Evolutionary conservation across 2,888 invertebrate species (phyloP).

Genomic region (Portevinia maculata): DNA sequence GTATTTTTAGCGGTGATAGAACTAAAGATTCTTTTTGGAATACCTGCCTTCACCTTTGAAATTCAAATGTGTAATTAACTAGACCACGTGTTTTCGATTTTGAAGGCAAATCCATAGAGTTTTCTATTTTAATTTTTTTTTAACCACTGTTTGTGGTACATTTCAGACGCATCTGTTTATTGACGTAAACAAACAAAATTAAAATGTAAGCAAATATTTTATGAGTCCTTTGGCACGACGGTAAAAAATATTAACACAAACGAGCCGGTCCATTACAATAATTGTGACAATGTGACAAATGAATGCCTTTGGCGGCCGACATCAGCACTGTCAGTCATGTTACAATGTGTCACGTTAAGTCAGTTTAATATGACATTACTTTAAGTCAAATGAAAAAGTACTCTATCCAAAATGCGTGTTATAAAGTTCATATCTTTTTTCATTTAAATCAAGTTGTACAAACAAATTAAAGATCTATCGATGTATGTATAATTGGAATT

Average conservation of each 20-base stretch:
- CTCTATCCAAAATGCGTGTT: no score
- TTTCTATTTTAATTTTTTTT: neutral
- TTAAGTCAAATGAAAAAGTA: conserved; percentile 39
- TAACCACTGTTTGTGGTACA: conserved; percentile 23
- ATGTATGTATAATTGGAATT: neutral
- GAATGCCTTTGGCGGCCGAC: conserved; percentile 37
- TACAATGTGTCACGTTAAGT: conserved; percentile 34
- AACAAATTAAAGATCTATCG: neutral
- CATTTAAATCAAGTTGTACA: neutral
- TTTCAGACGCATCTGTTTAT: conserved; percentile 11
- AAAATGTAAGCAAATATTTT: neutral
- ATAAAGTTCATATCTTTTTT: no score
- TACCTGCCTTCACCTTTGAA: conserved; percentile 49
- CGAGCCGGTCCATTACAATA: conserved; percentile 10
- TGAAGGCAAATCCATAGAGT: neutral
- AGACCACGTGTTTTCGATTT: conserved; percentile 20
- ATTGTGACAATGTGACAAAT: conserved; percentile 41
- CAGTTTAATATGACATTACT: conserved; percentile 44
- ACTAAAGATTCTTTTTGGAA: conserved; percentile 3
- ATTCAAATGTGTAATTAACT: conserved; percentile 16
- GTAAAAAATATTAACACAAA: conserved; percentile 46
- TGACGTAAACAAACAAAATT: conserved; percentile 24
- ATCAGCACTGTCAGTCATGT: conserved; percentile 19
- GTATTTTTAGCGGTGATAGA: conserved; percentile 48
- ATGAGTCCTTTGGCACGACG: conserved; percentile 40